Evolutionary conservation across 2,888 invertebrate genomes (phyloP), one percentile per base, ranked within the genome.

Genomic region (Luperina nickerlii): DNA sequence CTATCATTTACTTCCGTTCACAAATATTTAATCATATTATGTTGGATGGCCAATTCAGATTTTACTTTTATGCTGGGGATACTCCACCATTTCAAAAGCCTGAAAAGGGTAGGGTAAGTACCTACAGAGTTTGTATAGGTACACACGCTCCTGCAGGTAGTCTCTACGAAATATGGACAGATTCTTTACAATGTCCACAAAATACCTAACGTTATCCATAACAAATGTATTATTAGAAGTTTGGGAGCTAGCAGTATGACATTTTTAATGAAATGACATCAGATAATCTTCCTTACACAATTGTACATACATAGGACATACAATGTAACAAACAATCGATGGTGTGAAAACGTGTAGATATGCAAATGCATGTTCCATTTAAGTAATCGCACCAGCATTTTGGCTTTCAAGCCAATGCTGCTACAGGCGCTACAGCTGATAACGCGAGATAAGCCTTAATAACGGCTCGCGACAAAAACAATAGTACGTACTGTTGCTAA

Each of bases 311-410:
- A 68, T 69, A 65, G 15, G 20, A 45, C 9, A 65, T 54, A 32
- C 27, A 38, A 45, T 45, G 27, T 71, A 45, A 42, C 45, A 66
- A 81, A 74, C 84, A 83, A 82, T 65, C 68, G 77, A 85, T 85
- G 84, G 84, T 88, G 85, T 88, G 87, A 69, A 88, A 89, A 82
- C 88, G 82, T 87, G 89, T 93, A 86, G 90, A 91, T 94, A 95
- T 95, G 95, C 92, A 94, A 96, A 96, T 94, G 62, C 85, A 87
- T 90, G 95, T 90, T 91, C 95, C 92, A 95, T 92, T 95, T 95
- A 91, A 91, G 88, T 94, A 94, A 94, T 94, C 94, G 92, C 86
- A 93, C 94, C 94, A 93, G 92, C 94, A 94, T 93, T 90, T 89
- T 88, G 84, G 87, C 82, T 89, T 89, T 90, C 88, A 89, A 90